phyloP scores from a whole-genome alignment of 2,113 vertebrate genomes.

The Hepsetus odoe region DNA sequence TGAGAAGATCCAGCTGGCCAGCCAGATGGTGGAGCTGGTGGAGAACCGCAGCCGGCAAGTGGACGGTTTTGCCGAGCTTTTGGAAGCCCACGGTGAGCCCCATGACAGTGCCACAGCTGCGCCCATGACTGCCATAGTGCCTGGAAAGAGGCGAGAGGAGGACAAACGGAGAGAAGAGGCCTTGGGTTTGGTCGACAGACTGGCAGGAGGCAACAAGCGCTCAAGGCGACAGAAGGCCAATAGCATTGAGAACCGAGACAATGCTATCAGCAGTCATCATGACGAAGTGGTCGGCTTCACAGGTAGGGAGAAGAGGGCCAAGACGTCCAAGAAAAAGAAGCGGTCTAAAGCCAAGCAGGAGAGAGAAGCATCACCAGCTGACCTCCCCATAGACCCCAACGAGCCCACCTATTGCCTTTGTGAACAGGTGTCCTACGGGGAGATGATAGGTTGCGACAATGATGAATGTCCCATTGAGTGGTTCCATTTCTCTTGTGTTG shows the following conservation, averaged over 20 bases:
- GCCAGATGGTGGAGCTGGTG: conserved; percentile 95
- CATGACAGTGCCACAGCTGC: conserved; percentile 72
- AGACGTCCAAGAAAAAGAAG: conserved; percentile 96
- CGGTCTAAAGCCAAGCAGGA: conserved; percentile 93
- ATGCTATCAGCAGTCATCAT: conserved; percentile 78
- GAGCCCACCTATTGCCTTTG: conserved; percentile 96
- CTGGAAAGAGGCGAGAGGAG: conserved; percentile 70
- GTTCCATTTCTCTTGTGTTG: conserved; percentile 98
- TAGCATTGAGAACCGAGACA: conserved; percentile 84
- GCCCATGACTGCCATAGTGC: conserved; percentile 44
- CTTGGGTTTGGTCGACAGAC: conserved; percentile 80
- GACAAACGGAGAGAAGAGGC: conserved; percentile 88
- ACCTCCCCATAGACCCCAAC: conserved; percentile 94
- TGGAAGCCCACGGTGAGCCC: conserved; percentile 84
- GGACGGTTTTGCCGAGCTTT: conserved; percentile 88
- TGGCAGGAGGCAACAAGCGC: conserved; percentile 79
- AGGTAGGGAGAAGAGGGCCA: conserved; percentile 91
- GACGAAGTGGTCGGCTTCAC: conserved; percentile 83
- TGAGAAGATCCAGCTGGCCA: conserved; percentile 95
- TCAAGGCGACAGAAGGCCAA: conserved; percentile 89
- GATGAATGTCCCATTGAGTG: conserved; percentile 96
- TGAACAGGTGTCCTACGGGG: conserved; percentile 95
- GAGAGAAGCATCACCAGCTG: conserved; percentile 89
- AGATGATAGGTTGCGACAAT: conserved; percentile 98
- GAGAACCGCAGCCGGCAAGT: conserved; percentile 92